These are phyloP conservation scores for Artibeus jamaicensis DNA, from an alignment of 2,797 vertebrate species.

Conservation along the genomic window DNA sequence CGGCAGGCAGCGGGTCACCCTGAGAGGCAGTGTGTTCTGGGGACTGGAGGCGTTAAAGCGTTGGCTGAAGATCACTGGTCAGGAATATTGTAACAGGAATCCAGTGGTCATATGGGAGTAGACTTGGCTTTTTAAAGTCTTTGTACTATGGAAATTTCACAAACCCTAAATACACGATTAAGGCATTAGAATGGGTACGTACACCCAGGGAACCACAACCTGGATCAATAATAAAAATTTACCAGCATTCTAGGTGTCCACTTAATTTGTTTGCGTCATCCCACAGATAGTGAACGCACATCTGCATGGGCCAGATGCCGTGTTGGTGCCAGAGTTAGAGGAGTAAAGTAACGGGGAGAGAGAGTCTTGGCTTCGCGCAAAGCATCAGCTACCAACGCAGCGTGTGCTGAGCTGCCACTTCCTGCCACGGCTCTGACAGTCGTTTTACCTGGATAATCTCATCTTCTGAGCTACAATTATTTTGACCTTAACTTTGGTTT, in stretches of 20 bases:
- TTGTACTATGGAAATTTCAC: neutral
- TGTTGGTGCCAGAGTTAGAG: neutral
- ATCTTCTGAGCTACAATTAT: neutral
- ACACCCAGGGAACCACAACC: fast-evolving
- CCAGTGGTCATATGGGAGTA: neutral
- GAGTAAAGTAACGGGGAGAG: neutral
- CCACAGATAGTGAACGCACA: neutral
- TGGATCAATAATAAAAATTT: too few species aligned
- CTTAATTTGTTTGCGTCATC: neutral
- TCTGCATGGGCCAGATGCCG: neutral
- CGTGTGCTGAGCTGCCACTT: fast-evolving
- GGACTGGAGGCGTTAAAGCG: neutral
- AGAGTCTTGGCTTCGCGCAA: neutral
- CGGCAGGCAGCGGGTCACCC: neutral
- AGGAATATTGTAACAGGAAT: neutral
- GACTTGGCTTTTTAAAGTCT: neutral
- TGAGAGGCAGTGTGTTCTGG: neutral
- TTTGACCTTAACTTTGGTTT: neutral
- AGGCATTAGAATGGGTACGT: neutral
- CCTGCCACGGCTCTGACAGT: fast-evolving
- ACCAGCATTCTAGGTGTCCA: too few species aligned
- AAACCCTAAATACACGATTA: neutral
- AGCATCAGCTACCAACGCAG: neutral
- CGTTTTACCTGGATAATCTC: neutral
- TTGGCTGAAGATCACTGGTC: neutral